Evolutionary conservation across 2,113 vertebrate genomes (phyloP).

Genomic region (Gambusia affinis): DNA sequence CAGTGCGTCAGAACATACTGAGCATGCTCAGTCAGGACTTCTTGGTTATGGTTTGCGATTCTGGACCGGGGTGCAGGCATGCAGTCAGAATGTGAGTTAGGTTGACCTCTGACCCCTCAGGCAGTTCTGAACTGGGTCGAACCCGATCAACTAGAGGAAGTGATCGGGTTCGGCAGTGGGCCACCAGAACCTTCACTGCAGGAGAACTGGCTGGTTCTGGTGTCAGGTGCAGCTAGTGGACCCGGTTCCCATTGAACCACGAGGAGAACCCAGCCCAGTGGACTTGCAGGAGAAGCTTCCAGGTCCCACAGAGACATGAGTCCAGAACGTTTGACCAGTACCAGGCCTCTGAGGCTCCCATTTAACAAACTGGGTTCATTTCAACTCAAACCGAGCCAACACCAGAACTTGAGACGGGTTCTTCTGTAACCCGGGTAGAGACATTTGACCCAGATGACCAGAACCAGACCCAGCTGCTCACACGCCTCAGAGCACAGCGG

Average conservation of each 20-base stretch:
- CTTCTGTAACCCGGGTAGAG: background rate
- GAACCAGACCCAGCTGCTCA: background rate
- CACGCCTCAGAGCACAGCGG: background rate
- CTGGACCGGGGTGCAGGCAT: background rate
- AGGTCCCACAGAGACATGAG: no score
- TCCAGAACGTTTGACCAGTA: background rate
- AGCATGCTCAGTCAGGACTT: conserved; percentile 4
- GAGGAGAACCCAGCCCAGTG: background rate
- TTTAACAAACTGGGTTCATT: background rate
- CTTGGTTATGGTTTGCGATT: background rate
- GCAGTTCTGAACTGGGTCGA: background rate
- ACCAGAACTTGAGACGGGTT: background rate
- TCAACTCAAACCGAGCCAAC: background rate
- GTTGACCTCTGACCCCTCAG: background rate
- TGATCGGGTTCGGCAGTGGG: background rate
- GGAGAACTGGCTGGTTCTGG: background rate
- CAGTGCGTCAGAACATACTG: background rate
- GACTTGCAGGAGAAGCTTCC: background rate
- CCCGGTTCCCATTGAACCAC: no score
- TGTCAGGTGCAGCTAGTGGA: background rate
- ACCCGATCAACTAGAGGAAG: no score
- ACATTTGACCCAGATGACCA: no score
- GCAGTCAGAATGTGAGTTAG: background rate
- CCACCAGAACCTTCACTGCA: background rate
- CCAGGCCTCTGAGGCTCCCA: background rate